Evolutionary conservation across 2,113 vertebrate species (phyloP).

Genomic region (Pipra filicauda): DNA sequence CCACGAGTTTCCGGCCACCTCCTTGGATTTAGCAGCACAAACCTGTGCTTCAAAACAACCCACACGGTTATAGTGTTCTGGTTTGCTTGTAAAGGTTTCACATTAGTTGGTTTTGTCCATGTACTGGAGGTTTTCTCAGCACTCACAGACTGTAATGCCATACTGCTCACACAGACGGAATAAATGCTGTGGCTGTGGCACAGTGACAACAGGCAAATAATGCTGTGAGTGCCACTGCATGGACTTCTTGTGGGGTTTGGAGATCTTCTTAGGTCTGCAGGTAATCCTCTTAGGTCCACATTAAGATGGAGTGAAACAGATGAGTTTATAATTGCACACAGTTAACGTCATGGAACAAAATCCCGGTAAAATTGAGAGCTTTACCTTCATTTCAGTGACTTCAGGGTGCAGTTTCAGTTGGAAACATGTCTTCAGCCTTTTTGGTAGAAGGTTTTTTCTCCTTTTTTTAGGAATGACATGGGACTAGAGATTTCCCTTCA

Average conservation of each 20-base stretch:
- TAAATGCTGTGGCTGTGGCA: not conserved
- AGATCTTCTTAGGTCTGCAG: not conserved
- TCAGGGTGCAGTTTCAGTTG: not conserved
- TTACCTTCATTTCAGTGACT: not conserved
- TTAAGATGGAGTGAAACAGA: not conserved
- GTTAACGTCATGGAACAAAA: not conserved
- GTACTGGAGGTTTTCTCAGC: not conserved
- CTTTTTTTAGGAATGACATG: not conserved
- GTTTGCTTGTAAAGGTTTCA: not conserved
- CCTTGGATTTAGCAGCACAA: not conserved
- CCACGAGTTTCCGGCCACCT: not conserved
- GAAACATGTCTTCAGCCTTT: not conserved
- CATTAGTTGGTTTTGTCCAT: not conserved
- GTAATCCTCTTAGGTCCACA: not conserved
- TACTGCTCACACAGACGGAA: not conserved
- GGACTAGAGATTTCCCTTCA: not conserved
- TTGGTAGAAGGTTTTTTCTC: not conserved
- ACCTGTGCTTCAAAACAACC: not conserved
- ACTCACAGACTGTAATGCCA: accelerated
- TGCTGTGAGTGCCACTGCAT: not conserved
- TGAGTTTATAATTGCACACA: not conserved
- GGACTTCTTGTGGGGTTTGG: not conserved
- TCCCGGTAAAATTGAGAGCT: not conserved
- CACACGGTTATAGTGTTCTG: not conserved
- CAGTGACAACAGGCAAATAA: not conserved